Percentiles rank a stretch among this genome's conserved stretches.
These are phyloP conservation scores for Coracias cyanogaster DNA, from an alignment of 2,797 vertebrate species.

Conservation along the genomic window DNA sequence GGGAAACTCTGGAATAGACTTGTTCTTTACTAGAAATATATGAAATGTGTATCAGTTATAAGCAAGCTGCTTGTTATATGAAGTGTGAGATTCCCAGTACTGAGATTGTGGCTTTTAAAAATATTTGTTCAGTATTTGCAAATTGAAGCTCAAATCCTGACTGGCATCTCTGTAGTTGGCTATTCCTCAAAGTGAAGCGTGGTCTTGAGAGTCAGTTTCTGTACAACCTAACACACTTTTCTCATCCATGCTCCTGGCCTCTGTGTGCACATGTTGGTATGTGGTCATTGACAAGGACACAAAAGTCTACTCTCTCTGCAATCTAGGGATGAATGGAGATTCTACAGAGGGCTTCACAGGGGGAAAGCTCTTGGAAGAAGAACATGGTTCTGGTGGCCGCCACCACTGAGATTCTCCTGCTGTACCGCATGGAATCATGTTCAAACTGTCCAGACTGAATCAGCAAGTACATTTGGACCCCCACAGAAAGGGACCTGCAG, in stretches of 20 bases:
- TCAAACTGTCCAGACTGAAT: background rate
- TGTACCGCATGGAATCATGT: background rate
- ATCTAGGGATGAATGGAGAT: background rate
- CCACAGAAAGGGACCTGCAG: background rate
- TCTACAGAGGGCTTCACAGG: background rate
- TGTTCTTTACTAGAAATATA: background rate
- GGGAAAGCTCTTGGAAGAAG: background rate
- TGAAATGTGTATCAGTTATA: background rate
- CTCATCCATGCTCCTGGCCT: accelerated
- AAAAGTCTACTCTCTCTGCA: background rate
- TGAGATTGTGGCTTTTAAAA: background rate
- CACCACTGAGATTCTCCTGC: background rate
- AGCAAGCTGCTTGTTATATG: background rate
- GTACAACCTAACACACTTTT: accelerated
- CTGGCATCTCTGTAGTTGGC: background rate
- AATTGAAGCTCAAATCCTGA: background rate
- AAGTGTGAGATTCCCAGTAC: background rate
- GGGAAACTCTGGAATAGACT: background rate
- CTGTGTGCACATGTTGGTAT: accelerated
- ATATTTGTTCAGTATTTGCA: background rate
- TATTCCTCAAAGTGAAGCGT: background rate
- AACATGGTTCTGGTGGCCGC: background rate
- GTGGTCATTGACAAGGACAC: background rate
- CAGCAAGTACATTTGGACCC: background rate
- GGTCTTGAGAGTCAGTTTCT: background rate